A percentile compares a stretch with the other conserved stretches of the same genome.
Evolutionary conservation across 2,113 vertebrate genomes (phyloP).

Genomic region (Cyprinodon tularosa): DNA sequence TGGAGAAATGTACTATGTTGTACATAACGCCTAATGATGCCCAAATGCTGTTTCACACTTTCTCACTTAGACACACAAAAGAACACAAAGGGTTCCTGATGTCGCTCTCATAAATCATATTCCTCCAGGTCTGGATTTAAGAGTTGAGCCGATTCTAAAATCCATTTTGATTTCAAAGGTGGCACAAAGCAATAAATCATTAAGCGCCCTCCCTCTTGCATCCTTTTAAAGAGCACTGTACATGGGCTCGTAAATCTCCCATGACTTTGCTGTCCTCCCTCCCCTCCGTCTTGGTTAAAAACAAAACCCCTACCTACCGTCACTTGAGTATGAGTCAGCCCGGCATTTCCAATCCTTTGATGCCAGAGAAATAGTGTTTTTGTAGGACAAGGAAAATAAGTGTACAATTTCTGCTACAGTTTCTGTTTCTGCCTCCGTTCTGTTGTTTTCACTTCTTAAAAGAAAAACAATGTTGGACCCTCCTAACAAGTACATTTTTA

Average conservation of each 20-base stretch:
- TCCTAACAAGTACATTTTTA: constrained; percentile 5
- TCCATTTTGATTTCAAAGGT: constrained; percentile 76
- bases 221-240: constrained; percentile 67
- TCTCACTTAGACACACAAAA: constrained; percentile 48
- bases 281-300: constrained; percentile 31
- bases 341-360: constrained; percentile 33
- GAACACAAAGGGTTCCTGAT: constrained; percentile 39
- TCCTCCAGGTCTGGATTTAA: constrained; percentile 66
- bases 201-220: constrained; percentile 60
- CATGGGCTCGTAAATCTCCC: constrained; percentile 62
- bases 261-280: constrained; percentile 55
- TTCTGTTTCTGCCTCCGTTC: constrained; percentile 28
- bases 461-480: constrained; percentile 8
- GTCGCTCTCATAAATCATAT: constrained; percentile 74
- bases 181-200: constrained; percentile 74
- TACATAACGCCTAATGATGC: constrained; percentile 65
- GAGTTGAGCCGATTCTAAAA: constrained; percentile 73
- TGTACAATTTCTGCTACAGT: constrained; percentile 17
- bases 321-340: constrained; percentile 16
- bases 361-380: constrained; percentile 33
- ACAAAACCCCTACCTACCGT: constrained; percentile 28
- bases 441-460: constrained; percentile 19
- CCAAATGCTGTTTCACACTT: constrained; percentile 57
- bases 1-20: constrained; percentile 17
- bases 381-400: constrained; percentile 35